These are phyloP conservation scores for Watsonalla binaria DNA, from an alignment of 2,888 invertebrate genomes.

Conservation along the genomic window DNA sequence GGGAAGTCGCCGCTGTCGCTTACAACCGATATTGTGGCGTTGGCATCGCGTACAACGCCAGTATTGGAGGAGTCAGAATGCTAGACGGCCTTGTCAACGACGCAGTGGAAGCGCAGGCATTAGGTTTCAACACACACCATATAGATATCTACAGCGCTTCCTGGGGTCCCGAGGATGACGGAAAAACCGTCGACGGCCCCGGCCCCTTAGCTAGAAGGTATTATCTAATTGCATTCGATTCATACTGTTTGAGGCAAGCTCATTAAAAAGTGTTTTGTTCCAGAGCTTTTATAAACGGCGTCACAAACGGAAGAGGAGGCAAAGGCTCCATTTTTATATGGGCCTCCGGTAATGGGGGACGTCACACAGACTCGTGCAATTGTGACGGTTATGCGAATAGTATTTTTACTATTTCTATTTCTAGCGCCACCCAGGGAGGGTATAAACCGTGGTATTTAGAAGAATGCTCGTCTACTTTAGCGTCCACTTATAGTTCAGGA, in stretches of 20 bases:
- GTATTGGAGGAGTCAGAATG: slow-evolving; percentile 98
- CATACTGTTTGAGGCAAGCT: slow-evolving; percentile 46
- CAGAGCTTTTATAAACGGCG: slow-evolving; percentile 95
- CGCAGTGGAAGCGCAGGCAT: slow-evolving; percentile 95
- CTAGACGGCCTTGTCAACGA: slow-evolving; percentile 98
- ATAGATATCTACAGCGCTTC: slow-evolving; percentile 98
- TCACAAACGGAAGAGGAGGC: slow-evolving; percentile 93
- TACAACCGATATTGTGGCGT: slow-evolving; percentile 98
- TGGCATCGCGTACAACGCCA: slow-evolving; percentile 97
- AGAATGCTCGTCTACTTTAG: slow-evolving; percentile 98
- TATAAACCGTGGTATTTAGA: slow-evolving; percentile 99
- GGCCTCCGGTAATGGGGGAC: slow-evolving; percentile 98
- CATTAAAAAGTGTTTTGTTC: slow-evolving; percentile 62
- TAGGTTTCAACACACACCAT: slow-evolving; percentile 94
- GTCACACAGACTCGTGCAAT: slow-evolving; percentile 97
- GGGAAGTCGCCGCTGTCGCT: slow-evolving; percentile 98
- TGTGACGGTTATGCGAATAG: slow-evolving; percentile 99
- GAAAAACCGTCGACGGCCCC: slow-evolving; percentile 97
- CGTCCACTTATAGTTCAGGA: slow-evolving; percentile 98
- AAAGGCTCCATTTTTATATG: slow-evolving; percentile 98
- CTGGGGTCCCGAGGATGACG: slow-evolving; percentile 98
- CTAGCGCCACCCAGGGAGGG: slow-evolving; percentile 97
- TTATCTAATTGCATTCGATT: slow-evolving; percentile 44
- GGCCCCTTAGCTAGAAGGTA: slow-evolving; percentile 90
- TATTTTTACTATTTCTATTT: slow-evolving; percentile 98